Base-by-base conservation (phyloP, 2,797 vertebrate species). In the Enteromius thamalakanensis region DNA sequence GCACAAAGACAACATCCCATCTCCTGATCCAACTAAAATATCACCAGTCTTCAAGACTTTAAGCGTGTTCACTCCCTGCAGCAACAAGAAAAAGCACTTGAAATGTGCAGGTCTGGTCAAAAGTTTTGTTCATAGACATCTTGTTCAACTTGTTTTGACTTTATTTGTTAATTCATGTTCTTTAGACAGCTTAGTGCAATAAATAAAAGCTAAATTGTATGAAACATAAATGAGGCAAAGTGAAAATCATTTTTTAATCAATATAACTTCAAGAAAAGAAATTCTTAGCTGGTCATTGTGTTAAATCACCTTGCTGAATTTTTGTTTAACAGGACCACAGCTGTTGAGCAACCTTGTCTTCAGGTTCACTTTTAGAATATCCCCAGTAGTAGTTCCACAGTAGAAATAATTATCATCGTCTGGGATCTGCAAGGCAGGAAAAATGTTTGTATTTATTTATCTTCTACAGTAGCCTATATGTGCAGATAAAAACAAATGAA, bases 371-470 rank as follows among this genome's bases (percentile, higher is more conserved):
- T 95, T 96, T 82, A 98, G 90, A 69, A 98, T 88, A 89, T 98
- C 97, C 42, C 97, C 97, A n/a, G 92, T 97, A 17, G 95, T 94
- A 4, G 97, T 98, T 72, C 97, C 97, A 79, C 95, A 93, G 89
- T 93, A 97, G 88, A 98, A 95, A 86, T 92, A 96, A 69, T 80
- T 85, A 60, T 97, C 96, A 4, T 97, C 95, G 0, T 92, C 89
- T 26, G 93, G 26, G 76, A 98, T 94, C 97, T 98, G 84, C 23
- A 34, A 29, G 60, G 53, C 3, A 37, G 67, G 26, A 2, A 70
- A 53, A 68, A 40, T 6, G 17, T 23, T 21, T 8, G 9, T 4
- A 8, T 37, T 79, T 3, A 80, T 23, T 80, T 45, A 47, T 17
- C 10, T 65, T 74, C 15, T 74, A 23, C n/a, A 12, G 10, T 58